Evolutionary conservation across 2,797 vertebrate species (phyloP).

Genomic region (Numenius phaeopus): DNA sequence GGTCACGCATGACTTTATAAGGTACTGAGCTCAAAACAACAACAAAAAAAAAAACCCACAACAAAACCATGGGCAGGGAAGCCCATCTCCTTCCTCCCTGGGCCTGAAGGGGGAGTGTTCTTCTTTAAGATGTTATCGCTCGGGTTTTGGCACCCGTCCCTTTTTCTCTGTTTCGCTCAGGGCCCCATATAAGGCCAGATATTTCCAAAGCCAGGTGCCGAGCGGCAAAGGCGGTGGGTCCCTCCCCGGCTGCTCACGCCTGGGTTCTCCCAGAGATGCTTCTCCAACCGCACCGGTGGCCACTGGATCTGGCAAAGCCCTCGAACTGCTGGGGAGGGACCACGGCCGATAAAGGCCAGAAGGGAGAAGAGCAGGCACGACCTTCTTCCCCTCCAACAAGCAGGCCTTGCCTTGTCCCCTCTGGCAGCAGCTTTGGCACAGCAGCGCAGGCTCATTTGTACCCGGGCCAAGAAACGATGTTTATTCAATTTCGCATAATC

Average conservation of each 20-base stretch:
- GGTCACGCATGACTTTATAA: constrained; percentile 31
- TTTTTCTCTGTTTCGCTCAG: neutral
- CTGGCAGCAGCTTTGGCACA: constrained; percentile 2
- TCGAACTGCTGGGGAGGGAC: neutral
- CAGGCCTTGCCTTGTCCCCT: neutral
- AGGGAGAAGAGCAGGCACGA: neutral
- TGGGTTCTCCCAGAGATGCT: neutral
- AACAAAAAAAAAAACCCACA: neutral
- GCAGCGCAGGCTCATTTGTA: constrained; percentile 2
- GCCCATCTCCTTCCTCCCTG: constrained; percentile 8
- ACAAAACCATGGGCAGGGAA: neutral
- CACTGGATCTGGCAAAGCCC: neutral
- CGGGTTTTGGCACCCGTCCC: neutral
- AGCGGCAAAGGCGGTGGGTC: neutral
- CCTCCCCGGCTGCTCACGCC: accelerated
- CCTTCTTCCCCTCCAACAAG: neutral
- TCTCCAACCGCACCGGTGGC: neutral
- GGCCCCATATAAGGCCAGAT: constrained; percentile 75
- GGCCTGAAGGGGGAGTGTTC: constrained; percentile 66
- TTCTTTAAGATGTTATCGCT: constrained; percentile 35
- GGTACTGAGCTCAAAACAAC: neutral
- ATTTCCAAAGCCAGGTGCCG: constrained; percentile 69
- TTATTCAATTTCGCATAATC: constrained; percentile 58
- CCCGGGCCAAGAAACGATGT: constrained; percentile 38
- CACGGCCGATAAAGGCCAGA: neutral